Conservation (phyloP, 2,888 invertebrate species). For the Napeogenes sylphis region DNA sequence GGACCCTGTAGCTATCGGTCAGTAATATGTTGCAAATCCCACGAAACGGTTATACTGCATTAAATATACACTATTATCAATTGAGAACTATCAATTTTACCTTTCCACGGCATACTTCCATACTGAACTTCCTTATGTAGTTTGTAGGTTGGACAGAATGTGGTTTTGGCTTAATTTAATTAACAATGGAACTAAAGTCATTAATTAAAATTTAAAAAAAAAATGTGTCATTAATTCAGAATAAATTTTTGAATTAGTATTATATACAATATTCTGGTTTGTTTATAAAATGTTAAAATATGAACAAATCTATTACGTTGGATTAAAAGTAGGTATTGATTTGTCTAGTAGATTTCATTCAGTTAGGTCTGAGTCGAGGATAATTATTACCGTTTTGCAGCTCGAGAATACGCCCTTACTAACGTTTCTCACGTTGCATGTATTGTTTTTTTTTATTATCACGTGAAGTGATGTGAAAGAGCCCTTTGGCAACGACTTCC, state of each 20-base stretch:
- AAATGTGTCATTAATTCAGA: no score
- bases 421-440: constrained; percentile 21
- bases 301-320: constrained; percentile 15
- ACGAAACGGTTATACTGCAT: constrained; percentile 26
- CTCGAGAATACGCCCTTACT: constrained; percentile 18
- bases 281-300: not conserved
- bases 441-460: constrained; percentile 6
- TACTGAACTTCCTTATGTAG: constrained; percentile 28
- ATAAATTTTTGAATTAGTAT: not conserved
- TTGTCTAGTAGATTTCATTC: constrained; percentile 26
- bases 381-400: constrained; percentile 22
- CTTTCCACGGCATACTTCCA: constrained; percentile 29
- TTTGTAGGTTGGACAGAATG: constrained; percentile 25
- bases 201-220: no score
- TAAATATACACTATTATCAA: constrained; percentile 27
- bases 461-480: not conserved
- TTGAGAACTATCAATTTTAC: constrained; percentile 26
- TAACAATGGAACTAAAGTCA: not conserved
- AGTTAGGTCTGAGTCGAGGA: constrained; percentile 29
- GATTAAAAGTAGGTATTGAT: constrained; percentile 22
- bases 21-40: constrained; percentile 31
- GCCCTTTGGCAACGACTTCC: not conserved
- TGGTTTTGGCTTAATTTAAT: constrained; percentile 6
- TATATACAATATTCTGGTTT: not conserved
- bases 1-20: constrained; percentile 38